Evolutionary conservation across 2,113 vertebrate species (phyloP).

Genomic region (Salvelinus fontinalis): DNA sequence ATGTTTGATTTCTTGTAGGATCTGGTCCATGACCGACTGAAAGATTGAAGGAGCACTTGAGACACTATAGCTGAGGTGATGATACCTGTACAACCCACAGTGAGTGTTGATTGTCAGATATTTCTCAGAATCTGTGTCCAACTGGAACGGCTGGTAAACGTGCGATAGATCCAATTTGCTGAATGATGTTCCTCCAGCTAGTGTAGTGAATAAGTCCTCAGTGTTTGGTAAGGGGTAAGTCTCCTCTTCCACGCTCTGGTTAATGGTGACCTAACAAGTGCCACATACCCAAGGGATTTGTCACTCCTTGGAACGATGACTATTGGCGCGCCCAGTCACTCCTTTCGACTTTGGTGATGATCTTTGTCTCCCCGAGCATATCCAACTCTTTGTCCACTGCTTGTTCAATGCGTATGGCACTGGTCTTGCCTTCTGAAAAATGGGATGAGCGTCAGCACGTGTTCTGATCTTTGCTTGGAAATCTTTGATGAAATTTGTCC

Average conservation of each 20-base stretch:
- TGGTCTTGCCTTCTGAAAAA: conserved; percentile 12
- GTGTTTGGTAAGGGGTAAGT: no score
- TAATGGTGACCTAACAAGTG: no score
- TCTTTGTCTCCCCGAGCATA: background rate
- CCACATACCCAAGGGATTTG: background rate
- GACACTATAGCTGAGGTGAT: background rate
- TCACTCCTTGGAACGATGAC: conserved; percentile 12
- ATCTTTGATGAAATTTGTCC: background rate
- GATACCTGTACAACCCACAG: no score
- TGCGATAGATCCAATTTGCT: no score
- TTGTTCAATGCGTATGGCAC: conserved; percentile 16
- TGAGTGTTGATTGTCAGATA: no score
- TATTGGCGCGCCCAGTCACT: conserved; percentile 17
- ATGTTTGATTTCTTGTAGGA: conserved; percentile 17
- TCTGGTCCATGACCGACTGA: conserved; percentile 22
- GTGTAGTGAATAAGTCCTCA: no score
- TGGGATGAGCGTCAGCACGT: background rate
- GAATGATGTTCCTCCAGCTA: no score
- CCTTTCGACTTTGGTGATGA: background rate
- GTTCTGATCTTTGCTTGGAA: background rate
- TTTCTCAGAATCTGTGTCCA: no score
- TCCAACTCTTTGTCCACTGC: conserved; percentile 25
- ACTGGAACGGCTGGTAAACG: no score
- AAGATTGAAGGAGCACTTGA: conserved; percentile 4
- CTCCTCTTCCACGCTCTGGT: no score